Evolutionary conservation across 2,113 vertebrate species (phyloP).

Genomic region (Pan troglodytes): NHGRI_mPanTro3-v2.1_pri NC_072407.2:104852501-104853000

Average conservation of each 20-base stretch:
- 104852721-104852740: not conserved
- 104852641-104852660: not conserved
- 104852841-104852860: not conserved
- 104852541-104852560: not conserved
- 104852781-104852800: not conserved
- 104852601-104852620: not conserved
- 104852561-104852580: not conserved
- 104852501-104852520: conserved; percentile 4
- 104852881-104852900: not conserved
- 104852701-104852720: not conserved
- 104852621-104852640: not conserved
- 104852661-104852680: not conserved
- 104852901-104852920: not conserved
- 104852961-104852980: not conserved
- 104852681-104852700: not conserved
- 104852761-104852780: not conserved
- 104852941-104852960: not conserved
- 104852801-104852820: not conserved
- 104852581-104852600: not conserved
- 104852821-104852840: not conserved
- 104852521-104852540: not conserved
- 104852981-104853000: not conserved
- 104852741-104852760: accelerated
- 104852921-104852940: not conserved
- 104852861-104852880: not conserved